These are phyloP conservation scores for Dunckerocampus dactyliophorus DNA, from an alignment of 2,113 vertebrate genomes.

Conservation along the genomic window DNA sequence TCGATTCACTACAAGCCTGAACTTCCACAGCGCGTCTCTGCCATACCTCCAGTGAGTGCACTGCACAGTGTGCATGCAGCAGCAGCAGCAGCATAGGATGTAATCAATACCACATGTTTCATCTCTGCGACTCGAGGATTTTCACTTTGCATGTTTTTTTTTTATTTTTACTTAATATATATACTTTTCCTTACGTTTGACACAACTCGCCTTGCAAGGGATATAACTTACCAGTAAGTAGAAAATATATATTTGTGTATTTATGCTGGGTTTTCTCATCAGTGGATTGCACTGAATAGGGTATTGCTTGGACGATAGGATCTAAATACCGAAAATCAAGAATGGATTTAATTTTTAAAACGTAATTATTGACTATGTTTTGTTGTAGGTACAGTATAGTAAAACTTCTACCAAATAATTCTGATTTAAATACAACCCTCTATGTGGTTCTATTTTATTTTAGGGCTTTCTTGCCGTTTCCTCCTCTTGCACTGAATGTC, in stretches of 20 bases:
- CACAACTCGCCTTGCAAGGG: conserved; percentile 58
- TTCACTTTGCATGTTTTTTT: conserved; percentile 65
- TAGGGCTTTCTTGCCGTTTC: background rate
- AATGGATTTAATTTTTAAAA: too few relatives aligned
- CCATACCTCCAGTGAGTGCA: conserved; percentile 72
- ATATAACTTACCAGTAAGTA: conserved; percentile 79
- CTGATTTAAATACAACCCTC: conserved; percentile 1
- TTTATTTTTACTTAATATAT: background rate
- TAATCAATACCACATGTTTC: conserved; percentile 79
- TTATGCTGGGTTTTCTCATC: background rate
- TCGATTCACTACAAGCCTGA: conserved; percentile 79
- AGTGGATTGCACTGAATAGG: background rate
- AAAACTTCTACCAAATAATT: background rate
- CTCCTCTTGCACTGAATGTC: conserved; percentile 3
- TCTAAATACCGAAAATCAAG: background rate
- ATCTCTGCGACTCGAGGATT: conserved; percentile 63
- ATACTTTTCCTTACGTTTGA: conserved; percentile 57
- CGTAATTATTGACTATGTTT: background rate
- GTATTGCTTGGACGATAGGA: conserved; percentile 2
- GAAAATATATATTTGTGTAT: conserved; percentile 20
- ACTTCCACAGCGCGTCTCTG: conserved; percentile 72
- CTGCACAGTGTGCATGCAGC: conserved; percentile 63
- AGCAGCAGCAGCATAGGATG: conserved; percentile 68
- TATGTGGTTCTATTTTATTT: conserved; percentile 4
- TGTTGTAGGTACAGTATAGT: background rate